Percentiles rank a stretch among this genome's conserved stretches.
Evolutionary conservation across 2,113 vertebrate genomes (phyloP).

Genomic region (Mastomys natalensis): DNA sequence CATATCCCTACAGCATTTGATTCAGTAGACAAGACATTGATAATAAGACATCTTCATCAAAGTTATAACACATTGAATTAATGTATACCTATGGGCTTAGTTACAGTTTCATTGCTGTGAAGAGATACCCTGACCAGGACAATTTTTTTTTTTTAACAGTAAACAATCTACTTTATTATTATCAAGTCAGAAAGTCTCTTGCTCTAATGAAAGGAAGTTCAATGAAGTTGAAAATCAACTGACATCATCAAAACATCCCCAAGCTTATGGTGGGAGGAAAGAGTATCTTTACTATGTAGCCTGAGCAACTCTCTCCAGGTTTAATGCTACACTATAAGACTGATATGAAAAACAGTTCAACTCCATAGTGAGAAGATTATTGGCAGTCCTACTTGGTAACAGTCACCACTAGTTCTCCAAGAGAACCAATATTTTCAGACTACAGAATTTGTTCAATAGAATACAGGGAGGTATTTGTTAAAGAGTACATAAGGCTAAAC

Average conservation of each 20-base stretch:
- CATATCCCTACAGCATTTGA: background rate
- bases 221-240: constrained; percentile 83
- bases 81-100: background rate
- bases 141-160: no score
- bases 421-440: constrained; percentile 74
- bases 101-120: no score
- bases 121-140: no score
- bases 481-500: constrained; percentile 50
- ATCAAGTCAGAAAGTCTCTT: constrained; percentile 79
- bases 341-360: constrained; percentile 77
- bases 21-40: background rate
- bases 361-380: constrained; percentile 74
- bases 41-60: background rate
- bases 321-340: constrained; percentile 83
- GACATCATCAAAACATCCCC: constrained; percentile 84
- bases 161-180: constrained; percentile 75
- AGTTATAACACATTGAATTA: background rate
- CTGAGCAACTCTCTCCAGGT: constrained; percentile 81
- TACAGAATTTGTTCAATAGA: constrained; percentile 80
- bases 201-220: constrained; percentile 81
- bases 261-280: constrained; percentile 80
- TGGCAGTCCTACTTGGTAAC: constrained; percentile 49
- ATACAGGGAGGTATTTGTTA: constrained; percentile 82
- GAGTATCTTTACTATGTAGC: constrained; percentile 81
- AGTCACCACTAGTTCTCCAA: constrained; percentile 79